Conservation (phyloP, 2,888 invertebrate species). For the Meiosimyza platycephala region DNA sequence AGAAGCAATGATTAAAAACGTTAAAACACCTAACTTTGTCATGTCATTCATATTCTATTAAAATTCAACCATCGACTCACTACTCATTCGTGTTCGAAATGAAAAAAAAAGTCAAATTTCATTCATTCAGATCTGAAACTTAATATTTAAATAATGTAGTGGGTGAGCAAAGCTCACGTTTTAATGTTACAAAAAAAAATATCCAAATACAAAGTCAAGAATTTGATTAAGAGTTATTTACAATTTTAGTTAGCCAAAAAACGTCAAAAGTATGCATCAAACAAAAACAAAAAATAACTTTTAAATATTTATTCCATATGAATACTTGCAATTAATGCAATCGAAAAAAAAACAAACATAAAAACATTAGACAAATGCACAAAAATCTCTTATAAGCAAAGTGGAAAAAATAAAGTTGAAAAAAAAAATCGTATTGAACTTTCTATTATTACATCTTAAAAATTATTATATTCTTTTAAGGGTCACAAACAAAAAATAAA, state of each 20-base stretch:
- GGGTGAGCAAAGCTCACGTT: slow-evolving; percentile 1
- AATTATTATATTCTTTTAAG: slow-evolving; percentile 31
- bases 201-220: not conserved
- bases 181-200: slow-evolving; percentile 12
- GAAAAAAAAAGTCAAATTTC: slow-evolving; percentile 3
- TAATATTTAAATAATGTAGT: not conserved
- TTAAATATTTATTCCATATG: slow-evolving; percentile 10
- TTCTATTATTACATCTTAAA: slow-evolving; percentile 11
- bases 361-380: not conserved
- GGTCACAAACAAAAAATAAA: slow-evolving; percentile 6
- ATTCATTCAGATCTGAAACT: not conserved
- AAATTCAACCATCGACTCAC: too few relatives aligned
- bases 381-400: not conserved
- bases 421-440: slow-evolving; percentile 13
- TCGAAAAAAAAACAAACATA: not conserved
- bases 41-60: too few relatives aligned
- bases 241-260: not conserved
- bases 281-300: slow-evolving; percentile 18
- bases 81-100: not conserved
- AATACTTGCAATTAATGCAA: not conserved
- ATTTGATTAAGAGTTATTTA: not conserved
- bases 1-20: too few relatives aligned
- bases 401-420: slow-evolving; percentile 12
- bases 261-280: slow-evolving; percentile 1
- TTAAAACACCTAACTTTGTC: too few relatives aligned